These are phyloP conservation scores for Myotis brandtii DNA, from an alignment of 2,113 vertebrate species.

Conservation along the genomic window DNA sequence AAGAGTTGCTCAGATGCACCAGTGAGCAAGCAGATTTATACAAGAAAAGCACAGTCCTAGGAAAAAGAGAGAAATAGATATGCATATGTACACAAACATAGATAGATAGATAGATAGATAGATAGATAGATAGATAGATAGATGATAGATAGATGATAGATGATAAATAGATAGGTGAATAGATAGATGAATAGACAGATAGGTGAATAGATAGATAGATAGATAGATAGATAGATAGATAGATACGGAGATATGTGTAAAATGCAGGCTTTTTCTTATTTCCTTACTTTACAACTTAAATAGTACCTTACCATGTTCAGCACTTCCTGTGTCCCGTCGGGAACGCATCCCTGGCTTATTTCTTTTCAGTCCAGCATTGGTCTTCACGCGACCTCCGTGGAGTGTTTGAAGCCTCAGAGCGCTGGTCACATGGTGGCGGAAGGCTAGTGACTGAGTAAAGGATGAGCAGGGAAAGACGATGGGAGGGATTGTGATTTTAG, in stretches of 20 bases:
- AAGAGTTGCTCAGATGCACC: background rate
- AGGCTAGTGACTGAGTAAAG: background rate
- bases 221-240: background rate
- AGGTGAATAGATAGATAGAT: background rate
- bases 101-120: background rate
- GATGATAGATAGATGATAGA: no score
- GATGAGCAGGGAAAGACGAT: background rate
- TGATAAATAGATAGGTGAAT: background rate
- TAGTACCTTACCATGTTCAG: background rate
- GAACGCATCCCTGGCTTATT: background rate
- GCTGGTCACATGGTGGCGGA: background rate
- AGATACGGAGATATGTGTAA: background rate
- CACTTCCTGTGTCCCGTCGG: background rate
- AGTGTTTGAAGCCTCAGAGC: background rate
- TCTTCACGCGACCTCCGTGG: background rate
- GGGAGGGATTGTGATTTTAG: background rate
- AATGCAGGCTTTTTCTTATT: background rate
- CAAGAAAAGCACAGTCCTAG: constrained; percentile 17
- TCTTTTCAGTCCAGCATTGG: background rate
- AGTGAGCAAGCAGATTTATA: constrained; percentile 35
- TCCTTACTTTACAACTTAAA: constrained; percentile 36
- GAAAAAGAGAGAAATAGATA: background rate
- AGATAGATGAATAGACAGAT: no score
- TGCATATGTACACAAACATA: background rate
- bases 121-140: background rate